Conservation (phyloP, 2,888 invertebrate species). For the Cerastoderma edule region DNA sequence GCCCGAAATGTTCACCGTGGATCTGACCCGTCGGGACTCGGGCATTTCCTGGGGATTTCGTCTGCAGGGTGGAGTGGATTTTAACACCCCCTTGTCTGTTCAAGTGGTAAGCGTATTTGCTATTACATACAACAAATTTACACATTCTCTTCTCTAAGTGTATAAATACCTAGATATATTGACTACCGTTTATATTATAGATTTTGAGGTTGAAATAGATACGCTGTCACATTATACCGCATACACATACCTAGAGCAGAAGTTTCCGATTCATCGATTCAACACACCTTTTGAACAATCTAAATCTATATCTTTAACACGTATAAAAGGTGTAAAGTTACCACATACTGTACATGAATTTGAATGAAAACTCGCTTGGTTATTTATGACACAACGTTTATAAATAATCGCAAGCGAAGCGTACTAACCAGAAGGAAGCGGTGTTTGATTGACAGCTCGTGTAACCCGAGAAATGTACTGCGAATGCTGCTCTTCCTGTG, state of each 20-base stretch:
- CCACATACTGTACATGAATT: too few relatives aligned
- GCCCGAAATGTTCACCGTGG: slow-evolving; percentile 72
- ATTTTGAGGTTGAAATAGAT: slow-evolving; percentile 21
- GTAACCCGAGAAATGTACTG: slow-evolving; percentile 15
- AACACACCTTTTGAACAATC: too few relatives aligned
- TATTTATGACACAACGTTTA: too few relatives aligned
- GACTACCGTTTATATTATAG: slow-evolving; percentile 16
- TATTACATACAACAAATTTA: slow-evolving; percentile 14
- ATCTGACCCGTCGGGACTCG: slow-evolving; percentile 70
- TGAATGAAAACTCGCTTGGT: too few relatives aligned
- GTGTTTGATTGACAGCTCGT: slow-evolving; percentile 24
- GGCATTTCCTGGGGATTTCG: slow-evolving; percentile 82
- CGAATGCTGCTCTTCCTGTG: not conserved
- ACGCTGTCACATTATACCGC: not conserved
- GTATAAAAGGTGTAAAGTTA: too few relatives aligned
- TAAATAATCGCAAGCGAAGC: too few relatives aligned
- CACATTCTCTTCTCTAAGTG: slow-evolving; percentile 16
- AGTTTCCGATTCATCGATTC: too few relatives aligned
- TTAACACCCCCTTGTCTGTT: slow-evolving; percentile 81
- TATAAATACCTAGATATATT: slow-evolving; percentile 1
- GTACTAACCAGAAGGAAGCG: too few relatives aligned
- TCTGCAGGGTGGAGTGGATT: slow-evolving; percentile 82
- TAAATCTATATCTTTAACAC: too few relatives aligned
- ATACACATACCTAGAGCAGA: too few relatives aligned
- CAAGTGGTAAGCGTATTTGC: slow-evolving; percentile 84